Evolutionary conservation across 1,140 invertebrate species (phyloP).

Genomic region (Lepidurus apus): DNA sequence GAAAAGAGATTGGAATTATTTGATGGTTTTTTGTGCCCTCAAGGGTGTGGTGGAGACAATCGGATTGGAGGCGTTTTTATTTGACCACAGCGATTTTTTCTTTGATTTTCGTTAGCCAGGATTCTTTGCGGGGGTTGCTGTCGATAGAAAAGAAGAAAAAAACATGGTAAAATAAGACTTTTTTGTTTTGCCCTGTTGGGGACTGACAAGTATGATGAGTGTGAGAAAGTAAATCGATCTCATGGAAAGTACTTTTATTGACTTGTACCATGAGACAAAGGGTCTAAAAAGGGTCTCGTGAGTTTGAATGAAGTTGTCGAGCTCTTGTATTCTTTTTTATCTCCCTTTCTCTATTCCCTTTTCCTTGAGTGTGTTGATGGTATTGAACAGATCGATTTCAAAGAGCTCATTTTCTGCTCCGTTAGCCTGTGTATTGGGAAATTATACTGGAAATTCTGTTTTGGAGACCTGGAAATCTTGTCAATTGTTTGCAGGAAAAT

Average conservation of each 20-base stretch:
- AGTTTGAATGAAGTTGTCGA: conserved; percentile 19
- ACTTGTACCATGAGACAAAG: neutral
- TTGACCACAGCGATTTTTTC: neutral
- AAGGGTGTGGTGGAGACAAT: neutral
- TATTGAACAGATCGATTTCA: conserved; percentile 10
- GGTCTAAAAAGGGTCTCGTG: neutral
- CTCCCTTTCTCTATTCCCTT: neutral
- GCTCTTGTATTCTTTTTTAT: neutral
- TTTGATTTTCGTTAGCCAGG: neutral
- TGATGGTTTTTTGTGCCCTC: neutral
- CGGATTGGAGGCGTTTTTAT: neutral
- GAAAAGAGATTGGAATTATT: conserved; percentile 9
- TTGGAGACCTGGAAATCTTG: neutral
- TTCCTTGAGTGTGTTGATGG: conserved; percentile 19
- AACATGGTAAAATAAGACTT: neutral
- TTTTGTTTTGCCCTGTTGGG: neutral
- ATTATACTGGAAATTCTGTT: neutral
- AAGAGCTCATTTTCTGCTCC: conserved; percentile 18
- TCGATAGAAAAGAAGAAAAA: neutral
- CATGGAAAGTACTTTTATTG: neutral
- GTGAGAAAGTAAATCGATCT: neutral
- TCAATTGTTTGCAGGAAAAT: neutral
- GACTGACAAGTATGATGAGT: conserved; percentile 1
- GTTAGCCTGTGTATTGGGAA: conserved; percentile 21
- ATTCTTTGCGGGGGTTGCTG: neutral